Conservation (phyloP, 1,140 invertebrate species). For the Diabrotica virgifera region DNA sequence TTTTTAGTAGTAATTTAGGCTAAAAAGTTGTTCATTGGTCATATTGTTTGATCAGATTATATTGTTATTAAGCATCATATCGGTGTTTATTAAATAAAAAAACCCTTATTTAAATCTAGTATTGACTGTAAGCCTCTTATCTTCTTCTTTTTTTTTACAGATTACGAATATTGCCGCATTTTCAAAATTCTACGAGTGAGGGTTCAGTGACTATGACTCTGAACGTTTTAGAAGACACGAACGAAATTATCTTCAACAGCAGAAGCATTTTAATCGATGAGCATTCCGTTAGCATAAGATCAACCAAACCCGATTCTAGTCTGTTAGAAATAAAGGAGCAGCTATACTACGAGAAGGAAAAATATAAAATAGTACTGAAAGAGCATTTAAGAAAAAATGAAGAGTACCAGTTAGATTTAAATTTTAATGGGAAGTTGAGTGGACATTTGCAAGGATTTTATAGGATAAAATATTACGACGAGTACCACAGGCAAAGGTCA, state of each 20-base stretch:
- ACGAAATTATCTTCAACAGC: conserved; percentile 40
- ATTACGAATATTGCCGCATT: conserved; percentile 40
- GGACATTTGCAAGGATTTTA: conserved; percentile 75
- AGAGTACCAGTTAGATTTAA: conserved; percentile 36
- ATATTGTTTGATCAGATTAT: no score
- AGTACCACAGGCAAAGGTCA: conserved; percentile 30
- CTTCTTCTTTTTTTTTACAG: conserved; percentile 30
- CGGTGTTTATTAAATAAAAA: no score
- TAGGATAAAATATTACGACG: conserved; percentile 65
- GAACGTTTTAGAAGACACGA: conserved; percentile 33
- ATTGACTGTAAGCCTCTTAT: neutral
- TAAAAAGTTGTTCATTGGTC: no score
- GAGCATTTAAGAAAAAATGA: conserved; percentile 30
- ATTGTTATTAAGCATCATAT: no score
- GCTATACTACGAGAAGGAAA: conserved; percentile 35
- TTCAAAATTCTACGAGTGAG: conserved; percentile 38
- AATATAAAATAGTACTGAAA: conserved; percentile 37
- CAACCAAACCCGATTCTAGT: conserved; percentile 73
- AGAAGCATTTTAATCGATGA: conserved; percentile 40
- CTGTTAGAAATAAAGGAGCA: conserved; percentile 67
- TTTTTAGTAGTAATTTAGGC: no score
- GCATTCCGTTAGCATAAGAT: conserved; percentile 74
- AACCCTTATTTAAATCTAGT: neutral
- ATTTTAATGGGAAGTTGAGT: conserved; percentile 40
- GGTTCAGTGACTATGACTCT: conserved; percentile 39